Evolutionary conservation across 2,113 vertebrate genomes (phyloP).

Genomic region (Pelecanoides urinatrix): DNA sequence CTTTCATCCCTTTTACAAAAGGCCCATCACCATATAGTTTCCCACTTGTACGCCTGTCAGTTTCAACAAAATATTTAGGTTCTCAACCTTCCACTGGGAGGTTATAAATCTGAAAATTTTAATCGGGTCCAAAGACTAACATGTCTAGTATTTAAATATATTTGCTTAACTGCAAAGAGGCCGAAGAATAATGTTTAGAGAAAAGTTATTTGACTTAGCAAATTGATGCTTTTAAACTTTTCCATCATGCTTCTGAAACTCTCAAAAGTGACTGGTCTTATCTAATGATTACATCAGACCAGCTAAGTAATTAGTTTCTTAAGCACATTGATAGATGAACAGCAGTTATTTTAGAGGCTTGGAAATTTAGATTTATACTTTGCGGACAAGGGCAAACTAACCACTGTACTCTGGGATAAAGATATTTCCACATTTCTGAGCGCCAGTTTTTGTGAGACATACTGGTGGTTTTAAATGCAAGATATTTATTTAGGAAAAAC

Average conservation of each 20-base stretch:
- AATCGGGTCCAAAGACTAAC: background rate
- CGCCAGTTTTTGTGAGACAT: background rate
- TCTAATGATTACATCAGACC: background rate
- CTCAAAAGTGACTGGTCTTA: background rate
- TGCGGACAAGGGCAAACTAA: background rate
- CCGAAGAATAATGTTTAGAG: background rate
- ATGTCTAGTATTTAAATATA: background rate
- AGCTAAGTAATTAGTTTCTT: background rate
- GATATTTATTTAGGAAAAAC: background rate
- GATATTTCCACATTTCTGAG: background rate
- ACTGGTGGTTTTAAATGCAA: background rate
- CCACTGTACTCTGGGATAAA: background rate
- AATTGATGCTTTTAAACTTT: background rate
- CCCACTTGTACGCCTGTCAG: background rate
- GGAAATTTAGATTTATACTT: background rate
- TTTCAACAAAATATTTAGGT: background rate
- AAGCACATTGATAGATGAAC: background rate
- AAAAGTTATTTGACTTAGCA: background rate
- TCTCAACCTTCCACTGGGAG: background rate
- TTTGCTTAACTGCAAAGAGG: background rate
- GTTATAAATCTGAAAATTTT: background rate
- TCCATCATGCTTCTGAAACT: background rate
- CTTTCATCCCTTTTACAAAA: background rate
- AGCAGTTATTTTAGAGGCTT: background rate
- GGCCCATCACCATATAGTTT: background rate